Conservation (phyloP, 92 coral and sea anemone genomes). For the Anthopleura xanthogrammica region DNA sequence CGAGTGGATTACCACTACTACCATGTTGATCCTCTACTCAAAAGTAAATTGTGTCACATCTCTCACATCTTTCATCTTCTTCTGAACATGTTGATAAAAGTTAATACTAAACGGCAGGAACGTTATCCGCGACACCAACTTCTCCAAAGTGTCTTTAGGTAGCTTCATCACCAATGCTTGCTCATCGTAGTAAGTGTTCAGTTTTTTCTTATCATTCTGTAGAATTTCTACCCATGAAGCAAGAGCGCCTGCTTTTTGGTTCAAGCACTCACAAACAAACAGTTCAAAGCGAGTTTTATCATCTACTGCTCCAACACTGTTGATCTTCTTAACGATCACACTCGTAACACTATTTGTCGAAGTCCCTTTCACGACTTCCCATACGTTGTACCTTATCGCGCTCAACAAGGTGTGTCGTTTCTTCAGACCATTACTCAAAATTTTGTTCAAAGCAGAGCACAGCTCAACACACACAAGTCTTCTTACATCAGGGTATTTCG, state of each 20-base stretch:
- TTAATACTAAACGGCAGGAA: constrained; percentile 21
- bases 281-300: constrained; percentile 28
- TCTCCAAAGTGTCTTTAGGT: constrained; percentile 1
- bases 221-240: constrained; percentile 30
- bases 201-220: neutral
- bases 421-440: constrained; percentile 24
- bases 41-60: neutral
- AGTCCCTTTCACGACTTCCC: constrained; percentile 21
- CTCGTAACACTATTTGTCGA: neutral
- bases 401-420: constrained; percentile 9
- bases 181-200: constrained; percentile 10
- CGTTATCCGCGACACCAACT: constrained; percentile 21
- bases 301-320: constrained; percentile 17
- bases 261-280: constrained; percentile 43
- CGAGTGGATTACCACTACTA: no score
- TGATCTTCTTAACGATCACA: constrained; percentile 15
- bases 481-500: constrained; percentile 22
- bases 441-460: constrained; percentile 25
- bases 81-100: constrained; percentile 8
- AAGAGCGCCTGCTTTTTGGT: constrained; percentile 13
- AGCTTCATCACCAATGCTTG: constrained; percentile 10
- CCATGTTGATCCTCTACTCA: neutral
- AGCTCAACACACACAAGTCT: constrained; percentile 17
- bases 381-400: constrained; percentile 2
- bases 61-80: neutral